Evolutionary conservation across 2,797 vertebrate genomes (phyloP).

Genomic region (Melanotaenia trifasciata): DNA sequence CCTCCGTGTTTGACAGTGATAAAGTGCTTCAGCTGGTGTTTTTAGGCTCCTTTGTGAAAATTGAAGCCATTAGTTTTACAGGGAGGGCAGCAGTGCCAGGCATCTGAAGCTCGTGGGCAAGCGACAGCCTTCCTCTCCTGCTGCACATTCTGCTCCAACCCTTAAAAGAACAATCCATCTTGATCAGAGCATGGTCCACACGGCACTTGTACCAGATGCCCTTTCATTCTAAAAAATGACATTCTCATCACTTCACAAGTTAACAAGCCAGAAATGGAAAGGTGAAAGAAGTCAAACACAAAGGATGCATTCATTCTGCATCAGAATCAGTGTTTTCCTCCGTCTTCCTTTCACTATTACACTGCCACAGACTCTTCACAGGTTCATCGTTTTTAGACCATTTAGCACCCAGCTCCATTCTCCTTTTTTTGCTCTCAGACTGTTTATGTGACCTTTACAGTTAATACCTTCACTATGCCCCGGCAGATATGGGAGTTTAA

Average conservation of each 20-base stretch:
- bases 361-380: background rate
- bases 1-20: slow-evolving; percentile 67
- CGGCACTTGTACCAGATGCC: slow-evolving; percentile 42
- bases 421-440: background rate
- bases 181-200: slow-evolving; percentile 52
- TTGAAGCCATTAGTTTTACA: slow-evolving; percentile 74
- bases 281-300: slow-evolving; percentile 27
- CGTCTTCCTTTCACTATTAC: slow-evolving; percentile 2
- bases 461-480: slow-evolving; percentile 28
- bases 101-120: slow-evolving; percentile 42
- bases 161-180: slow-evolving; percentile 66
- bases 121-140: slow-evolving; percentile 39
- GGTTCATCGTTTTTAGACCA: background rate
- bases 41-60: slow-evolving; percentile 73
- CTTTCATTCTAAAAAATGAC: slow-evolving; percentile 59
- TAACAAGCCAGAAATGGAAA: slow-evolving; percentile 47
- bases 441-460: slow-evolving; percentile 11
- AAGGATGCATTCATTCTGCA: slow-evolving; percentile 1
- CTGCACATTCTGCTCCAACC: slow-evolving; percentile 13
- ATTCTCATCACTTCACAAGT: slow-evolving; percentile 48
- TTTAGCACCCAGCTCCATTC: background rate
- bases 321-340: slow-evolving; percentile 10
- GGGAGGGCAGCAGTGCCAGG: slow-evolving; percentile 29
- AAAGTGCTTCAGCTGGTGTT: slow-evolving; percentile 48
- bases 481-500: slow-evolving; percentile 19